Conservation (phyloP, 2,888 invertebrate species). For the Drosophila flavopinicola region DNA sequence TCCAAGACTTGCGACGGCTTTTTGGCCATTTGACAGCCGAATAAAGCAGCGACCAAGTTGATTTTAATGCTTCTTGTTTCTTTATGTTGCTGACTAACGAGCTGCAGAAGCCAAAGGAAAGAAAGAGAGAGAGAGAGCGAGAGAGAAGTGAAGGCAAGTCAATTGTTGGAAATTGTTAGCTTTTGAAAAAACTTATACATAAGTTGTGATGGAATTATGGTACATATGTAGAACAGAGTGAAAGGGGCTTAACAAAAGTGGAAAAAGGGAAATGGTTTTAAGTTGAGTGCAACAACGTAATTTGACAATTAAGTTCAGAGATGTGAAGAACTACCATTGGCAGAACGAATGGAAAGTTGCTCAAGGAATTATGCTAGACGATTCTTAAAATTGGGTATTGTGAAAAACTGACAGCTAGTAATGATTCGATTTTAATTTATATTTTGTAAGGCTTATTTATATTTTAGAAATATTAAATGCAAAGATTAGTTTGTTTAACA, state of each 20-base stretch:
- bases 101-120: slow-evolving; percentile 7
- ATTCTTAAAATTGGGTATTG: neutral
- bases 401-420: neutral
- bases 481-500: too few species aligned
- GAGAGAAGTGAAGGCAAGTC: neutral
- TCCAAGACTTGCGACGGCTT: slow-evolving; percentile 43
- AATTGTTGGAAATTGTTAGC: slow-evolving; percentile 46
- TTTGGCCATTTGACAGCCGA: slow-evolving; percentile 63
- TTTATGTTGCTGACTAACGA: slow-evolving; percentile 36
- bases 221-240: slow-evolving; percentile 11
- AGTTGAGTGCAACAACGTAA: slow-evolving; percentile 2
- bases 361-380: neutral
- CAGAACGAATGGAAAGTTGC: neutral
- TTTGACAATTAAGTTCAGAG: slow-evolving; percentile 15
- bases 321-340: neutral
- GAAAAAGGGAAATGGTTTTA: neutral
- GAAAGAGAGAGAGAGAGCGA: neutral
- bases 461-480: too few species aligned
- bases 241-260: neutral
- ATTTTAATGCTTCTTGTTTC: slow-evolving; percentile 46
- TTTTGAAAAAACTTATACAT: slow-evolving; percentile 36
- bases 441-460: too few species aligned
- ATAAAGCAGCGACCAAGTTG: slow-evolving; percentile 52
- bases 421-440: neutral
- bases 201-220: slow-evolving; percentile 22